Evolutionary conservation across 2,797 vertebrate genomes (phyloP).

Genomic region (Neostethus bicornis): DNA sequence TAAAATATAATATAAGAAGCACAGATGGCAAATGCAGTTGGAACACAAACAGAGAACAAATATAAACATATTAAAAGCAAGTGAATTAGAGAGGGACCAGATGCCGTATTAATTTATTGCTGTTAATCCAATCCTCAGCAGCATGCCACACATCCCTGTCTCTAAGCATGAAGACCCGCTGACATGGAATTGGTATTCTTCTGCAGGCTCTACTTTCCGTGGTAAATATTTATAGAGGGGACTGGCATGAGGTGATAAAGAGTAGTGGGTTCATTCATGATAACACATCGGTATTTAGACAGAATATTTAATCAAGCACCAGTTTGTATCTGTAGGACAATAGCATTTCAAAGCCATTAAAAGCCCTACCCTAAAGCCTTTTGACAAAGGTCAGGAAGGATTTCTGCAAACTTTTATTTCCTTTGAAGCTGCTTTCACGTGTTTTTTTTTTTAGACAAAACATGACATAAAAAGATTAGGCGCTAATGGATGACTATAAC

Average conservation of each 20-base stretch:
- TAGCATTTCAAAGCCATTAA: constrained; percentile 59
- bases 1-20: constrained; percentile 22
- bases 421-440: constrained; percentile 40
- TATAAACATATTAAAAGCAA: constrained; percentile 65
- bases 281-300: constrained; percentile 73
- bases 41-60: constrained; percentile 46
- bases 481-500: too few relatives aligned
- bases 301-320: constrained; percentile 76
- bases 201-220: constrained; percentile 58
- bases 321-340: constrained; percentile 68
- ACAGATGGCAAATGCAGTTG: constrained; percentile 60
- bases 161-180: constrained; percentile 60
- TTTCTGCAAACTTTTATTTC: constrained; percentile 57
- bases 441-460: constrained; percentile 48
- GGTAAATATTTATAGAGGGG: constrained; percentile 82
- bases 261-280: constrained; percentile 72
- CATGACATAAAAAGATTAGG: too few relatives aligned
- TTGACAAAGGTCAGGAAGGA: constrained; percentile 65
- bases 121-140: constrained; percentile 69
- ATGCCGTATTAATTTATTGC: constrained; percentile 74
- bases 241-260: constrained; percentile 79
- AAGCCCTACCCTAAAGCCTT: constrained; percentile 56
- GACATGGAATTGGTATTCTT: constrained; percentile 78
- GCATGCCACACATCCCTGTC: constrained; percentile 57
- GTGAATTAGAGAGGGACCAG: constrained; percentile 67